Percentiles rank a stretch among this genome's conserved stretches.
These are phyloP conservation scores for Pangasius larnaudii DNA, from an alignment of 2,797 vertebrate species.

Conservation along the genomic window DNA sequence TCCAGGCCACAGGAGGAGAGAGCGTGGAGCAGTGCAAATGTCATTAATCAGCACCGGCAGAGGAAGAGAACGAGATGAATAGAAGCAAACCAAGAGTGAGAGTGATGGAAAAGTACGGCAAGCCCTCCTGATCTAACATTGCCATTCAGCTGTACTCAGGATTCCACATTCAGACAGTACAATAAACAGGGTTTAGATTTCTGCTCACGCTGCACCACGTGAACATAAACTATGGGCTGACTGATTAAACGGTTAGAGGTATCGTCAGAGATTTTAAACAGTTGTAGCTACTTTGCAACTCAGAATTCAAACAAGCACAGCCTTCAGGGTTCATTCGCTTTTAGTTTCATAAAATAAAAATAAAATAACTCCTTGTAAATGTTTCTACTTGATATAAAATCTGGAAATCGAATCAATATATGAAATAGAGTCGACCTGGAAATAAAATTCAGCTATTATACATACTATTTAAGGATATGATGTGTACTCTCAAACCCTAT, in stretches of 20 bases:
- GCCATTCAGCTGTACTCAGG: background rate
- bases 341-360: background rate
- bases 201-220: background rate
- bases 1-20: conserved; percentile 32
- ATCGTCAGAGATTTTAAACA: background rate
- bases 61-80: conserved; percentile 23
- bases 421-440: background rate
- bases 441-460: background rate
- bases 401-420: background rate
- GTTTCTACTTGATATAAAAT: background rate
- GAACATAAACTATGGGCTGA: background rate
- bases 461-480: background rate
- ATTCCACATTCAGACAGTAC: background rate
- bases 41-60: conserved; percentile 57
- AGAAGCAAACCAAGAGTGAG: background rate
- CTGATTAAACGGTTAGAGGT: conserved; percentile 10
- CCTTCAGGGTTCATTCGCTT: background rate
- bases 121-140: background rate
- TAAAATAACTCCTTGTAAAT: background rate
- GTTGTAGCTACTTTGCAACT: background rate
- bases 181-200: conserved; percentile 8
- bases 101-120: conserved; percentile 1
- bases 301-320: background rate
- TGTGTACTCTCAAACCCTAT: no score
- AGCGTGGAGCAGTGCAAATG: conserved; percentile 51